phyloP scores from a whole-genome alignment of 2,888 invertebrate genomes.

The Microplitis deprimator region DNA sequence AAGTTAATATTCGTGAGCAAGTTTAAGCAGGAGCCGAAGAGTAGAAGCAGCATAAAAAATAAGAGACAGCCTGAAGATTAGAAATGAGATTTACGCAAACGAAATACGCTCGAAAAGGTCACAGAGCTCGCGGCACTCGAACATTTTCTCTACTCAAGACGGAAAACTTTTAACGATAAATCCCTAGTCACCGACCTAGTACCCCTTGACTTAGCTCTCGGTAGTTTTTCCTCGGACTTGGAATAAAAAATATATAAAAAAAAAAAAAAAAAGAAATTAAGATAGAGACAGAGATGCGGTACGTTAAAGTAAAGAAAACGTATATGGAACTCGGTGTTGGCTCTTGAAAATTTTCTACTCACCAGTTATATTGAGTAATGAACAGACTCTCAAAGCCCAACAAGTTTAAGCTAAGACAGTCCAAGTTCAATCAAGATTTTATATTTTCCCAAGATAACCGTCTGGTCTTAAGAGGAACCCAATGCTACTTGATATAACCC shows the following conservation, averaged over 20 bases:
- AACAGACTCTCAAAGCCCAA: not conserved
- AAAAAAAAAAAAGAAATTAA: not conserved
- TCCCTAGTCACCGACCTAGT: constrained; percentile 40
- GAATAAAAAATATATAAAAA: not conserved
- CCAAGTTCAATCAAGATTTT: not conserved
- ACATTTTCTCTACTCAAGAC: constrained; percentile 34
- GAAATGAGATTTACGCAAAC: constrained; percentile 36
- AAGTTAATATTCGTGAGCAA: not conserved
- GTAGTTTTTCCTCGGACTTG: constrained; percentile 23
- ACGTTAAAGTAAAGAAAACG: not conserved
- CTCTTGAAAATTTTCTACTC: constrained; percentile 4
- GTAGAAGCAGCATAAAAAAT: not conserved
- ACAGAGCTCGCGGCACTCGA: constrained; percentile 29
- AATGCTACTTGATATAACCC: no score
- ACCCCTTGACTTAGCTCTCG: constrained; percentile 28
- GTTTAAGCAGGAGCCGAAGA: not conserved
- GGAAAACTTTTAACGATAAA: constrained; percentile 51
- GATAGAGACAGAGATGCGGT: not conserved
- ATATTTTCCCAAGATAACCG: not conserved
- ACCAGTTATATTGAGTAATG: not conserved
- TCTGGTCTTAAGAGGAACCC: not conserved
- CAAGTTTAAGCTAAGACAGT: not conserved
- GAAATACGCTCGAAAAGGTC: constrained; percentile 24
- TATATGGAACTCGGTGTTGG: not conserved
- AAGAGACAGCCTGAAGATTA: constrained; percentile 27